These are phyloP conservation scores for Tuberolachnus salignus DNA, from an alignment of 2,888 invertebrate species.

Conservation along the genomic window DNA sequence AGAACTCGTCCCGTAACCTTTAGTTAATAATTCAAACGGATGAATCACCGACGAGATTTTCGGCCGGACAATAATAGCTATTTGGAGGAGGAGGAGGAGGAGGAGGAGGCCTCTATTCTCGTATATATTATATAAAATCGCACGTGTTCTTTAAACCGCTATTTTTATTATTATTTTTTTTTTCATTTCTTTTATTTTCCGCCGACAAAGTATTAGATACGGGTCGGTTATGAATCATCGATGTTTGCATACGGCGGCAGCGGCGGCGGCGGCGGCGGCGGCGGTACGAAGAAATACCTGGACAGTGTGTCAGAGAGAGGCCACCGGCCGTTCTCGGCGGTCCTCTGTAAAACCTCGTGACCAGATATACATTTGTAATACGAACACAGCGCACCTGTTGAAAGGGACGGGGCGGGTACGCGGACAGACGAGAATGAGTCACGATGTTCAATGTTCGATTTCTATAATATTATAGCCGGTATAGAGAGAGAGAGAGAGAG, in stretches of 20 bases:
- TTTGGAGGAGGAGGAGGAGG: too few relatives aligned
- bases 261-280: too few relatives aligned
- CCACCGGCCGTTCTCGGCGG: background rate
- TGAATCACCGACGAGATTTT: slow-evolving; percentile 8
- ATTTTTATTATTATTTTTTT: too few relatives aligned
- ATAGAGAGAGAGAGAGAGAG: too few relatives aligned
- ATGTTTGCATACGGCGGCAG: background rate
- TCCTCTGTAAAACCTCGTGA: background rate
- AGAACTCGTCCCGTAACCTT: too few relatives aligned
- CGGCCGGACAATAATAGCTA: too few relatives aligned
- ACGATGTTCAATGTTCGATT: background rate
- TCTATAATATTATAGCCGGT: background rate
- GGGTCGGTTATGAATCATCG: slow-evolving; percentile 33
- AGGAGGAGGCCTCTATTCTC: slow-evolving; percentile 15
- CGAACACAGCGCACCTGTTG: slow-evolving; percentile 35
- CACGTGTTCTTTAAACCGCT: background rate
- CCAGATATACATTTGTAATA: background rate
- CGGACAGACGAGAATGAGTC: slow-evolving; percentile 14
- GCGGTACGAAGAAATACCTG: slow-evolving; percentile 41
- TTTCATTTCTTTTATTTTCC: background rate
- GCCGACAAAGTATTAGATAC: background rate
- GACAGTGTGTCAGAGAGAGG: slow-evolving; percentile 39
- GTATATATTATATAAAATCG: background rate
- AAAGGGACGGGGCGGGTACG: slow-evolving; percentile 11
- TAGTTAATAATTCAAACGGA: too few relatives aligned